phyloP scores from a whole-genome alignment of 2,888 invertebrate species.

The Griposia aprilina region DNA sequence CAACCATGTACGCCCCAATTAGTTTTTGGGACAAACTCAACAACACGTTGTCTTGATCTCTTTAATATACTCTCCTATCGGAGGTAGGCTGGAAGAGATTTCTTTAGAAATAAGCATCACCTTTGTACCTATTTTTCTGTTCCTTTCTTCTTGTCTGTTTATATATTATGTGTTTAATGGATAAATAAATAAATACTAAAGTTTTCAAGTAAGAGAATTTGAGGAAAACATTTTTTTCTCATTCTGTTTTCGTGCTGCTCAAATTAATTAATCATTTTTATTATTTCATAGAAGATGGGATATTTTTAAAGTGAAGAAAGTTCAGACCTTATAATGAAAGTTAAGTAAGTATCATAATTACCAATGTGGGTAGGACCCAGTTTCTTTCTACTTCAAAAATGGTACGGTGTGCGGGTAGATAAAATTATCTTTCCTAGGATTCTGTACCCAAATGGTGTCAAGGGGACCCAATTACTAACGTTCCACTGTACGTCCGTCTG shows the following conservation, averaged over 20 bases:
- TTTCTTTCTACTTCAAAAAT: background rate
- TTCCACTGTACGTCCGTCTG: no score
- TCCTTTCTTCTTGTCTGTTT: no score
- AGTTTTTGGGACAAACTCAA: slow-evolving; percentile 54
- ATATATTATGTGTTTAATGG: no score
- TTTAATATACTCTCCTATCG: no score
- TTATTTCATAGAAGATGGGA: background rate
- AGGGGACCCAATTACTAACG: no score
- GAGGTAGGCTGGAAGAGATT: no score
- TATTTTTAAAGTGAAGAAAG: slow-evolving; percentile 11
- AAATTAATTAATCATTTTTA: slow-evolving; percentile 33
- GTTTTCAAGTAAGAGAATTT: slow-evolving; percentile 18
- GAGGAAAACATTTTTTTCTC: slow-evolving; percentile 10
- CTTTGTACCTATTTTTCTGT: no score
- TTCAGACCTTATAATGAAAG: background rate
- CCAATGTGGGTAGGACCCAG: background rate
- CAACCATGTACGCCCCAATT: slow-evolving; percentile 66
- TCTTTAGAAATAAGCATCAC: no score
- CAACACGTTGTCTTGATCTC: no score
- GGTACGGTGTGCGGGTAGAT: slow-evolving; percentile 16
- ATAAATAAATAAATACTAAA: no score
- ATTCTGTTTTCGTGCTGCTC: background rate
- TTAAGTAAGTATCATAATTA: background rate
- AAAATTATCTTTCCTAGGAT: background rate
- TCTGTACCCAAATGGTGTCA: no score